Evolutionary conservation across 2,797 vertebrate genomes (phyloP), one percentile per base, ranked within the genome.

Genomic region (Acestrorhynchus altus): DNA sequence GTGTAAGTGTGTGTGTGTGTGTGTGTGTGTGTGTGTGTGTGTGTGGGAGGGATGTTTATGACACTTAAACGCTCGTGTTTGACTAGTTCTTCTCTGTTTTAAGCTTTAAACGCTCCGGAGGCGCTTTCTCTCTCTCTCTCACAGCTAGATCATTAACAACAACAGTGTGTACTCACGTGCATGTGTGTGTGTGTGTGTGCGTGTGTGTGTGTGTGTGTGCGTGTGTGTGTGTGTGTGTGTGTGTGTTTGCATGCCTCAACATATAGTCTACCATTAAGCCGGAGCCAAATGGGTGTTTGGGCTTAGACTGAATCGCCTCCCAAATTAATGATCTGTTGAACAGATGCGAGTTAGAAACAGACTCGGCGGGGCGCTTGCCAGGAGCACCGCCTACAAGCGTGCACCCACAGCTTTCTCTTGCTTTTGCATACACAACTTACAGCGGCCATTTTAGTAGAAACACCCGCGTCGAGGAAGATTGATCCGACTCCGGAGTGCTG

Each of bases 181-280:
- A 60, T 44, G 44, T 80, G 67, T 65, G 60, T 71, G 26, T 49
- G 42, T 59, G 67, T 76, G 73, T 66, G 51, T 52, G 65, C 59
- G 79, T 80, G 49, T 80, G 67, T 44, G 44, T 80, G 67, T 65
- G 60, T 71, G 26, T 49, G 42, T 49, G 66, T 59, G 39, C 56
- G 52, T 81, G 68, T 46, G 51, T 80, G 65, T 69, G 57, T 69
- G 22, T 54, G 47, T 49, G 49, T 60, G 46, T 47, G 46, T 47
- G 46, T 47, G n/a, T n/a, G n/a, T 76, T 74, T 82, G 72, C 40
- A 46, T 76, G 64, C 82, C 75, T 89, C 87, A 84, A 72, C 69
- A 35, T 10, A 46, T 73, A 81, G 63, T 51, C 67, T 84, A 83
- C 74, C 72, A 87, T 88, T 85, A 85, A 84, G 77, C 66, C 35